A percentile compares a stretch with the other conserved stretches of the same genome.
phyloP scores from a whole-genome alignment of 1,140 invertebrate species.

The Lasioglossum albipes region DNA sequence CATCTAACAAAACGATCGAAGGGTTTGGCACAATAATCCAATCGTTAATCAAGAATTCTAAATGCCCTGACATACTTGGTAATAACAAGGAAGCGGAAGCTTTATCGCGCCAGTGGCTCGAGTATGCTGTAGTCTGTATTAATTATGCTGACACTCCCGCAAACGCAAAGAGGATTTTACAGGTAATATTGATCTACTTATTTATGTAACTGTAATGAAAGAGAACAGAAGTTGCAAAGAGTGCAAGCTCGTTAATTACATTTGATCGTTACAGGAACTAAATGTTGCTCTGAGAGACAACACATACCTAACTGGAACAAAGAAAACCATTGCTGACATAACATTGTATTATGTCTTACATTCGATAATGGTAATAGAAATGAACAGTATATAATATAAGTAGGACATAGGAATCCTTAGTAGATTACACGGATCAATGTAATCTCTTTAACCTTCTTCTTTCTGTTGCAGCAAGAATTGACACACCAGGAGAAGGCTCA shows the following conservation, averaged over 20 bases:
- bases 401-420: slow-evolving; percentile 45
- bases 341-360: slow-evolving; percentile 82
- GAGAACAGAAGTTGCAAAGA: not conserved
- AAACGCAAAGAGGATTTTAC: slow-evolving; percentile 71
- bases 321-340: slow-evolving; percentile 82
- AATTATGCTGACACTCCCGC: slow-evolving; percentile 77
- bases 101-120: slow-evolving; percentile 79
- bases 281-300: slow-evolving; percentile 79
- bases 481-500: slow-evolving; percentile 82
- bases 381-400: slow-evolving; percentile 24
- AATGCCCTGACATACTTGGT: slow-evolving; percentile 70
- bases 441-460: slow-evolving; percentile 49
- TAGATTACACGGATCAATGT: slow-evolving; percentile 51
- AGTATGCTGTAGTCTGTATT: slow-evolving; percentile 79
- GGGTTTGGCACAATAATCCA: slow-evolving; percentile 81
- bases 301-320: slow-evolving; percentile 82
- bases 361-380: slow-evolving; percentile 79
- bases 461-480: slow-evolving; percentile 76
- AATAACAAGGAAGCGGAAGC: slow-evolving; percentile 70
- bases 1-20: slow-evolving; percentile 69
- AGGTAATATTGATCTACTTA: slow-evolving; percentile 59
- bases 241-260: not conserved
- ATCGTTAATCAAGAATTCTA: slow-evolving; percentile 74
- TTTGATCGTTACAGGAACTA: slow-evolving; percentile 78
- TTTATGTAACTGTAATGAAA: slow-evolving; percentile 33